Evolutionary conservation across 30 jellyfish, hydroid and myxozoan genomes (phyloP), one percentile per base, ranked within the genome.

Genomic region (Pseudorhiza aurosa): DNA sequence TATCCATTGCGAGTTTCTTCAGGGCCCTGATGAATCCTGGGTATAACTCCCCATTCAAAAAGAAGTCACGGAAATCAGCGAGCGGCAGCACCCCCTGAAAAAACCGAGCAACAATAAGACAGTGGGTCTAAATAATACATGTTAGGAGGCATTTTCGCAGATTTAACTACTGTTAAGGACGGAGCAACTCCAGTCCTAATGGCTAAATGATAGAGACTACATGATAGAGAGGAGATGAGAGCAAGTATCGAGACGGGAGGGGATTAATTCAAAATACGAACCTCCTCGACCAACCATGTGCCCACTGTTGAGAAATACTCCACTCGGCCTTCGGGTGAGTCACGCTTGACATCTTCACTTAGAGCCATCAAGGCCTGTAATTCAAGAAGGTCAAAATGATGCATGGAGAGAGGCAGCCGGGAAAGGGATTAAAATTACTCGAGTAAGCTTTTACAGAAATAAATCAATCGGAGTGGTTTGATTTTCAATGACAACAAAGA

Each of bases 21-120:
- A 77, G 72, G 72, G 81, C 64, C 31, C 30, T 77, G 14, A 77
- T 29, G 47, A 77, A 77, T 8, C 89, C 89, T 0, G 89, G 89
- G 37, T 58, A 77, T 45, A 77, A 47, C 62, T 58, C 89, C 14
- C 89, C 89, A 59, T 77, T 77, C 8, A 53, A 8, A 33, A 77
- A 77, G 62, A 77, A 67, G 17, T 77, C 81, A 28, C 81, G 50
- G 22, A 77, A 47, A 2, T 51, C 87, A 10, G 24, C 57, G 30
- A 68, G 25, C 5, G 82, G 33, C 15, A 68, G 80, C 9, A 65
- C 62, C 39, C 39, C 80, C 62, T 65, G 80, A 40, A 65, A 65
- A 21, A n/a, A n/a, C n/a, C n/a, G n/a, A n/a, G 1, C 8, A 57
- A 2, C 12, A 14, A 18, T 17, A n/a, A n/a, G n/a, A n/a, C n/a